Base-by-base conservation (phyloP, 2,888 invertebrate species). In the Lamellibrachia columna region DNA sequence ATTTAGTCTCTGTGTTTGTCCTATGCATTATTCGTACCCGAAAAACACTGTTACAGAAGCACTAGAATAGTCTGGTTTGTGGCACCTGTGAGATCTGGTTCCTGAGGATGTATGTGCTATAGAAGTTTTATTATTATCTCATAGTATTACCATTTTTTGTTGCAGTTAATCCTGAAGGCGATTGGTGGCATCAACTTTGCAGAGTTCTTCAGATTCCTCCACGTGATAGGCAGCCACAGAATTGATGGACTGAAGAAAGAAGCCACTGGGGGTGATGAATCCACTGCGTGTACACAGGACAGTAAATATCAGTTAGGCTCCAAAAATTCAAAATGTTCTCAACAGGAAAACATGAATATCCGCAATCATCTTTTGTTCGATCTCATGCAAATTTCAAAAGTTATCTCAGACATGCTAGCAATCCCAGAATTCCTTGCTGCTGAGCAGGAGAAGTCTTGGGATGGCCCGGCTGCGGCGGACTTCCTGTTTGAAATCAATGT, bases 131-230 rank as follows among this genome's bases (percentile, higher is more conserved):
- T 15, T 15, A 15, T 75, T 15, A 90, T 75, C 60, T 90, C 91
- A 58, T 90, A 55, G 9, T 92, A n/a, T 75, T 6, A 75, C 4
- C 22, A 22, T 75, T 55, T 40, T 40, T 93, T 53, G 15, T 95
- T 95, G 90, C 95, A 96, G 96, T 90, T 95, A 92, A 95, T 96
- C 52, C 94, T 96, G 92, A 96, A 95, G 93, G 96, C 96, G 7
- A 94, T 94, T 93, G 94, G 94, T 93, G 96, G 96, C 8, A 95
- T 96, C 40, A 94, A 96, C 93, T 96, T 94, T 93, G 92, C 58
- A 9, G 95, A 95, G 90, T 96, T 96, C 93, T 95, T 94, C 91
- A 93, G 94, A 7, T 95, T 96, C 92, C 93, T 96, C 93, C 93
- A 93, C 53, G 93, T 94, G 1, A 95, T 96, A 53, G 95, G 95